These are phyloP conservation scores for Drosophila rhopaloa DNA, from an alignment of 1,140 invertebrate species.

Conservation along the genomic window DNA sequence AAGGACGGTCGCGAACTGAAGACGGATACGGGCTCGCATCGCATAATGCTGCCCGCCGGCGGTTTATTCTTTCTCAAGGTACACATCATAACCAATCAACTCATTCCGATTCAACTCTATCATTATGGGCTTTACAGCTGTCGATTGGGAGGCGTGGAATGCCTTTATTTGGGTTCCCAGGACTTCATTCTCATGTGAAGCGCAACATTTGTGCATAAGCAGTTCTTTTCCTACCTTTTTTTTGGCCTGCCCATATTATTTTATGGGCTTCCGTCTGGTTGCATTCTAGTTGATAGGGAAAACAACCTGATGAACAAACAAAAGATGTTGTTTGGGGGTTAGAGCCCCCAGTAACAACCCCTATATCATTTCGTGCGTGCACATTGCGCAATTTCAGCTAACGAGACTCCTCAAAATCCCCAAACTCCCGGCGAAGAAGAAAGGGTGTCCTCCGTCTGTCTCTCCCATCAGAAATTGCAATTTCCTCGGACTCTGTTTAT, in stretches of 20 bases:
- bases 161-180: conserved; percentile 27
- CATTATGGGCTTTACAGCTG: conserved; percentile 63
- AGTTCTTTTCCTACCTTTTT: conserved; percentile 5
- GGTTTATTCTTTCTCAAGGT: conserved; percentile 91
- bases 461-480: conserved; percentile 48
- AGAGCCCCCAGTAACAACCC: conserved; percentile 24
- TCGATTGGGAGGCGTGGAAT: conserved; percentile 29
- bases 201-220: conserved; percentile 76
- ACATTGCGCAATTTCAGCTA: conserved; percentile 78
- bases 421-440: conserved; percentile 16
- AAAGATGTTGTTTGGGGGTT: conserved; percentile 26
- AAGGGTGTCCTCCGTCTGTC: conserved; percentile 38
- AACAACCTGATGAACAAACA: conserved; percentile 61
- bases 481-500: conserved; percentile 61
- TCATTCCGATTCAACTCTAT: conserved; percentile 48
- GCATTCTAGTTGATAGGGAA: conserved; percentile 74
- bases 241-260: conserved; percentile 65
- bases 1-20: conserved; percentile 87
- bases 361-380: conserved; percentile 62
- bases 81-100: conserved; percentile 59
- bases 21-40: conserved; percentile 85
- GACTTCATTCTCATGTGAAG: conserved; percentile 58
- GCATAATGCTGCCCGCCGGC: conserved; percentile 88
- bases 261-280: conserved; percentile 76
- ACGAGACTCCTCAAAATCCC: conserved; percentile 59